These are phyloP conservation scores for Cuculus canorus DNA, from an alignment of 2,797 vertebrate genomes.

Conservation along the genomic window DNA sequence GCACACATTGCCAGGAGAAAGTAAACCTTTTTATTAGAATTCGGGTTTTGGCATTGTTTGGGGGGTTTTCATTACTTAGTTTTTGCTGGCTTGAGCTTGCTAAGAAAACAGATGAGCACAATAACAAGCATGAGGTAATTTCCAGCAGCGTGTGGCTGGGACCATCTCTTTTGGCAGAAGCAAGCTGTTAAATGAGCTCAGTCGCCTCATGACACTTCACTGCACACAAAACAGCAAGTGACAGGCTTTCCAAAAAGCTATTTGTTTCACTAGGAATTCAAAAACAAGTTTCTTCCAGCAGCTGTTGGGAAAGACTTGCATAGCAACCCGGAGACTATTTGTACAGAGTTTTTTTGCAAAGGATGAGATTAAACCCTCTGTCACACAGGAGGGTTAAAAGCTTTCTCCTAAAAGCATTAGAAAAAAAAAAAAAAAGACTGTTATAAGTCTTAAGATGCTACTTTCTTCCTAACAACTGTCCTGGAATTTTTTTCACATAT, in stretches of 20 bases:
- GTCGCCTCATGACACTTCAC: slow-evolving; percentile 46
- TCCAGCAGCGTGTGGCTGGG: not conserved
- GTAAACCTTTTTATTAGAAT: not conserved
- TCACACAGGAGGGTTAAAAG: not conserved
- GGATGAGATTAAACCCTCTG: not conserved
- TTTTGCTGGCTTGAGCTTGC: not conserved
- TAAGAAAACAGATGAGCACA: slow-evolving; percentile 9
- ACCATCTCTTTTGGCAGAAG: slow-evolving; percentile 21
- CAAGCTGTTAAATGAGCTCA: slow-evolving; percentile 47
- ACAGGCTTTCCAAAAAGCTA: slow-evolving; percentile 51
- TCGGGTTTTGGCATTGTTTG: not conserved
- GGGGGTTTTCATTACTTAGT: not conserved
- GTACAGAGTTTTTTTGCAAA: slow-evolving; percentile 5
- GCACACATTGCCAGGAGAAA: not conserved
- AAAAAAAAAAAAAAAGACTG: not conserved
- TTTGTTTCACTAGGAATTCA: slow-evolving; percentile 51
- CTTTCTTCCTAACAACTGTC: not conserved
- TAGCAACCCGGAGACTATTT: not conserved
- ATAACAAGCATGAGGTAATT: not conserved
- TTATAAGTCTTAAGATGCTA: not conserved
- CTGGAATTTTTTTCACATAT: slow-evolving; percentile 4
- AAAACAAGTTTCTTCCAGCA: slow-evolving; percentile 33
- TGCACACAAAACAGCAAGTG: slow-evolving; percentile 50
- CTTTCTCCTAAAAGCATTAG: not conserved
- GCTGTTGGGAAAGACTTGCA: slow-evolving; percentile 52